These are phyloP conservation scores for Tethea ocularis DNA, from an alignment of 2,888 invertebrate genomes.

Conservation along the genomic window DNA sequence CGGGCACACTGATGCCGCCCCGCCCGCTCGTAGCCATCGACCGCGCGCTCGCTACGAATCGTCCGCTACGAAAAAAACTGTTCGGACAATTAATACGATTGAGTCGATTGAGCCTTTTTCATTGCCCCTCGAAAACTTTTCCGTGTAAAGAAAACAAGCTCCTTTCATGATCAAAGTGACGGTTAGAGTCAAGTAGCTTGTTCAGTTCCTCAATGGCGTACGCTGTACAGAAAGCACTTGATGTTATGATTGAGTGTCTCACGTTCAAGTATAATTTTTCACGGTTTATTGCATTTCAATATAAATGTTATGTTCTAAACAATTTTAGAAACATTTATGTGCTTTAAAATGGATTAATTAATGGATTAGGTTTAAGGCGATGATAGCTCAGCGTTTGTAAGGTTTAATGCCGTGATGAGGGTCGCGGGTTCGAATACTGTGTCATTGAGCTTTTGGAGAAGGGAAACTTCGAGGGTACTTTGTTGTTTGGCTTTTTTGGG, in stretches of 20 bases:
- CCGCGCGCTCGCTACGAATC: constrained; percentile 41
- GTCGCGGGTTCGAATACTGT: too few relatives aligned
- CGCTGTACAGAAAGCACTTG: constrained; percentile 1
- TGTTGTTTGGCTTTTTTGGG: too few relatives aligned
- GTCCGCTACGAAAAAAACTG: constrained; percentile 26
- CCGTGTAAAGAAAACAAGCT: constrained; percentile 1
- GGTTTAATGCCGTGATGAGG: too few relatives aligned
- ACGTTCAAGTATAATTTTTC: background rate
- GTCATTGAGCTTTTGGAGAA: too few relatives aligned
- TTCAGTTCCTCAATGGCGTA: background rate
- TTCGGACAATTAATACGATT: constrained; percentile 58
- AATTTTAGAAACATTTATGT: too few relatives aligned
- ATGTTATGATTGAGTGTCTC: background rate
- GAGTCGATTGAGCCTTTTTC: constrained; percentile 54
- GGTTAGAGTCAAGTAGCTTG: constrained; percentile 1
- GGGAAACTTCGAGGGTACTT: too few relatives aligned
- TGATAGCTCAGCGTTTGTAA: too few relatives aligned
- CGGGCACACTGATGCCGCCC: constrained; percentile 54
- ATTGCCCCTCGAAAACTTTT: constrained; percentile 24
- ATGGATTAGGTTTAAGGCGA: too few relatives aligned
- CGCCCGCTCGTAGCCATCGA: constrained; percentile 52
- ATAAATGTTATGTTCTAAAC: background rate
- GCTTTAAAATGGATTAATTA: too few relatives aligned
- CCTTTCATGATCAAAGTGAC: constrained; percentile 3
- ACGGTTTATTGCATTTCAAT: background rate